These are phyloP conservation scores for Pogonognathellus flavescens DNA, from an alignment of 1,140 invertebrate species.

Conservation along the genomic window DNA sequence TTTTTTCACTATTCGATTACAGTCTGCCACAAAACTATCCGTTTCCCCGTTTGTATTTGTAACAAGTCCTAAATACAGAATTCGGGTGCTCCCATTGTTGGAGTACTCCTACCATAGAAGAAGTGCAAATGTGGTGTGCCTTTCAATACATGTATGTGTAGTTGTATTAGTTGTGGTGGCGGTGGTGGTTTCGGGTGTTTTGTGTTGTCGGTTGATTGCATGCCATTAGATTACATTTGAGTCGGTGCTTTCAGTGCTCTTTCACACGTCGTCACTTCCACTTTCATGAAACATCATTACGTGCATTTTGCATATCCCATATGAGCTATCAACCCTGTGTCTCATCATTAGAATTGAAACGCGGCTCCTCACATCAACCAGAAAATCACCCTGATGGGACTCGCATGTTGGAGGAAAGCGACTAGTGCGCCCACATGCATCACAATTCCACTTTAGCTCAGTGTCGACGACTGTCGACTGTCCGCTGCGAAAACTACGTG, in stretches of 20 bases:
- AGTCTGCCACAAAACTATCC: too few species aligned
- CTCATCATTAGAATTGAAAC: conserved; percentile 45
- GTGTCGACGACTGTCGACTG: not conserved
- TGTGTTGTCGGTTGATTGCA: not conserved
- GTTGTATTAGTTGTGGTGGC: not conserved
- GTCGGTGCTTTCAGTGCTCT: not conserved
- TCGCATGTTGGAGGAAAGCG: conserved; percentile 32
- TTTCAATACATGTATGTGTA: not conserved
- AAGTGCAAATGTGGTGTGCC: not conserved
- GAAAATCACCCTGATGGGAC: conserved; percentile 39
- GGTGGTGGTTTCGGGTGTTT: not conserved
- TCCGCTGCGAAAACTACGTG: not conserved
- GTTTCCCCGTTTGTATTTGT: too few species aligned
- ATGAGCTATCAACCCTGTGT: conserved; percentile 17
- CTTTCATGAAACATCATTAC: conserved; percentile 41
- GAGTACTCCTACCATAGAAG: not conserved
- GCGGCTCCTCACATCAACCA: conserved; percentile 37
- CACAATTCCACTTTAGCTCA: conserved; percentile 25
- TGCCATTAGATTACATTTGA: conserved; percentile 33
- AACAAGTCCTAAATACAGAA: too few species aligned
- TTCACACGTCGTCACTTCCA: conserved; percentile 41
- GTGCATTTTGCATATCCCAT: conserved; percentile 36
- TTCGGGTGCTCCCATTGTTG: too few species aligned
- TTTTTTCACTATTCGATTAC: too few species aligned
- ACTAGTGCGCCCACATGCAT: conserved; percentile 25